Evolutionary conservation across 92 coral and sea anemone genomes (phyloP).

Genomic region (Phymanthus crucifer): DNA sequence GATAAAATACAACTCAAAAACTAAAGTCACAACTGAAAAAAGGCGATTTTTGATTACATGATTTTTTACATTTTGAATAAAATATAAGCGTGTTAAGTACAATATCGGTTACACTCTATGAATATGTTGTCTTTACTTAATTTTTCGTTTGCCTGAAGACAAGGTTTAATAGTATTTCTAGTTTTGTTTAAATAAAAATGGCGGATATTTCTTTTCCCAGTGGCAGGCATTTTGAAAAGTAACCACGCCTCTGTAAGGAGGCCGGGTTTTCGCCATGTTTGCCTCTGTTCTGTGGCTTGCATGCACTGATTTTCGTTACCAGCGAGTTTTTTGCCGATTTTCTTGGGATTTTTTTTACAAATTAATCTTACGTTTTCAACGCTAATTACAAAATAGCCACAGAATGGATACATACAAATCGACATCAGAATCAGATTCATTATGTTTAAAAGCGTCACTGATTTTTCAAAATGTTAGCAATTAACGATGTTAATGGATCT

Average conservation of each 20-base stretch:
- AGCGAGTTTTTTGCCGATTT: neutral
- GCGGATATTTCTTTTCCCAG: neutral
- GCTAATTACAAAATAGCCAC: conserved; percentile 1
- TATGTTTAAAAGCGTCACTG: too few relatives aligned
- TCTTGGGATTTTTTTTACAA: neutral
- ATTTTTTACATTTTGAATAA: neutral
- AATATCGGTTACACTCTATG: neutral
- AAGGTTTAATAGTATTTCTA: neutral
- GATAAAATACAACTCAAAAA: neutral
- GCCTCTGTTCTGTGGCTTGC: neutral
- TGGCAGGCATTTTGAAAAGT: conserved; percentile 1
- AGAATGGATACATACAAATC: neutral
- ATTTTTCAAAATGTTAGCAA: too few relatives aligned
- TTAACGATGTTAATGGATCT: too few relatives aligned
- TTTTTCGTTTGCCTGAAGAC: neutral
- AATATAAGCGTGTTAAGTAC: neutral
- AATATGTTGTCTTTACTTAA: neutral
- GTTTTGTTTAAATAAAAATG: neutral
- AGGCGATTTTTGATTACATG: neutral
- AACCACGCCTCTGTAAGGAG: neutral
- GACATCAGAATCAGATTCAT: neutral
- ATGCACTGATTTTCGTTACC: neutral
- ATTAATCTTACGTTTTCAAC: neutral
- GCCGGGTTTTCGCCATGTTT: neutral
- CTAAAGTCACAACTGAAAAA: neutral